These are phyloP conservation scores for Hylaeus volcanicus DNA, from an alignment of 1,140 invertebrate genomes.

Conservation along the genomic window DNA sequence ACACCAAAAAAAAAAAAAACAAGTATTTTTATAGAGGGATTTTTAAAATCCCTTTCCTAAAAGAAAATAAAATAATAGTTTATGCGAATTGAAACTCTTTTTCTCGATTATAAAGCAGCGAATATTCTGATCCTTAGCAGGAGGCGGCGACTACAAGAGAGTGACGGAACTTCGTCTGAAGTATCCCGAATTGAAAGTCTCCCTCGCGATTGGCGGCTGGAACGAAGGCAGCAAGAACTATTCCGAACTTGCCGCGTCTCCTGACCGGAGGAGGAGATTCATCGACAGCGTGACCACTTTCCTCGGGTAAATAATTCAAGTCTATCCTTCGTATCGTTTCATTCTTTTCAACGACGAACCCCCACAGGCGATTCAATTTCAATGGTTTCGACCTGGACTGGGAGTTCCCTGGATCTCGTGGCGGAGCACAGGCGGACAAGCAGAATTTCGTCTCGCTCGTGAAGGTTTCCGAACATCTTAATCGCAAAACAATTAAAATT, in stretches of 20 bases:
- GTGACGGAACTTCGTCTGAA: constrained; percentile 84
- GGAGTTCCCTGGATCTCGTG: constrained; percentile 90
- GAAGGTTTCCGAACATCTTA: not conserved
- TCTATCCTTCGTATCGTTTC: not conserved
- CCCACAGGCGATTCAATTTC: constrained; percentile 86
- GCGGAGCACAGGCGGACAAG: constrained; percentile 87
- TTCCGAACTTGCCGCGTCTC: constrained; percentile 85
- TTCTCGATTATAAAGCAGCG: too few species aligned
- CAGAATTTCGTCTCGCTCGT: constrained; percentile 88
- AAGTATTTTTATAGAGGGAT: too few species aligned
- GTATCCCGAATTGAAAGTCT: constrained; percentile 88
- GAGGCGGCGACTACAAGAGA: constrained; percentile 85
- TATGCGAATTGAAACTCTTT: too few species aligned
- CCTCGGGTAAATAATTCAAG: constrained; percentile 79
- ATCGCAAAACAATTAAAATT: too few species aligned
- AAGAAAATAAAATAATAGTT: too few species aligned
- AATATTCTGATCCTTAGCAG: not conserved
- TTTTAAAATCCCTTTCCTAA: too few species aligned
- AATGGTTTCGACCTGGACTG: constrained; percentile 91
- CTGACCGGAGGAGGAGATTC: constrained; percentile 83
- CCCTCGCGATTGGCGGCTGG: constrained; percentile 93
- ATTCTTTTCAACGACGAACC: not conserved
- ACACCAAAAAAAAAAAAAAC: too few species aligned
- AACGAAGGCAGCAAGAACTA: constrained; percentile 92
- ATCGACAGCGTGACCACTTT: constrained; percentile 84